Conservation (phyloP, 2,797 vertebrate species). For the Sphenopsis melanotis region DNA sequence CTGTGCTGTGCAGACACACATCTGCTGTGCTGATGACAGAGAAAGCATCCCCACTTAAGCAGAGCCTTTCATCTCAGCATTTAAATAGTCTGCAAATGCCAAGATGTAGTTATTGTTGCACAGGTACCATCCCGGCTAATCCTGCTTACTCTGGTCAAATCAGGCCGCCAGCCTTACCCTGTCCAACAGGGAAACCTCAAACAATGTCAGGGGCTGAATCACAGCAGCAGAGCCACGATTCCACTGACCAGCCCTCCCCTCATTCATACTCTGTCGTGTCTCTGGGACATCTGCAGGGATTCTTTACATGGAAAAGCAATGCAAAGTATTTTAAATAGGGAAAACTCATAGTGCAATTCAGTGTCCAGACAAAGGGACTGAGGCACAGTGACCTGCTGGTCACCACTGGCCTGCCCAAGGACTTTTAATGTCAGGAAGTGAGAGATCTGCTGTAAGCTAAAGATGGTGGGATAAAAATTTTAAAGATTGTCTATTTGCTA, state of each 20-base stretch:
- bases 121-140: neutral
- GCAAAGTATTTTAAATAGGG: neutral
- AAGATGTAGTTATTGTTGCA: neutral
- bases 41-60: neutral
- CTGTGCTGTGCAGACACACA: neutral
- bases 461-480: neutral
- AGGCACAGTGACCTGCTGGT: neutral
- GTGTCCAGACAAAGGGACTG: neutral
- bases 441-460: neutral
- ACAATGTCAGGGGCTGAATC: neutral
- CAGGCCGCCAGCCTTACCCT: neutral
- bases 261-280: accelerated
- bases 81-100: neutral
- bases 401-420: neutral
- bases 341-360: neutral
- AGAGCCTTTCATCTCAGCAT: neutral
- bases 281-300: neutral
- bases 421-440: accelerated
- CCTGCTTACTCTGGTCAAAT: accelerated
- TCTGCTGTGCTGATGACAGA: neutral
- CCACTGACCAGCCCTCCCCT: neutral
- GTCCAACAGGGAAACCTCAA: neutral
- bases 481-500: neutral
- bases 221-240: neutral
- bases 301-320: neutral